These are phyloP conservation scores for Drosophila rellima DNA, from an alignment of 2,888 invertebrate genomes.

Conservation along the genomic window DNA sequence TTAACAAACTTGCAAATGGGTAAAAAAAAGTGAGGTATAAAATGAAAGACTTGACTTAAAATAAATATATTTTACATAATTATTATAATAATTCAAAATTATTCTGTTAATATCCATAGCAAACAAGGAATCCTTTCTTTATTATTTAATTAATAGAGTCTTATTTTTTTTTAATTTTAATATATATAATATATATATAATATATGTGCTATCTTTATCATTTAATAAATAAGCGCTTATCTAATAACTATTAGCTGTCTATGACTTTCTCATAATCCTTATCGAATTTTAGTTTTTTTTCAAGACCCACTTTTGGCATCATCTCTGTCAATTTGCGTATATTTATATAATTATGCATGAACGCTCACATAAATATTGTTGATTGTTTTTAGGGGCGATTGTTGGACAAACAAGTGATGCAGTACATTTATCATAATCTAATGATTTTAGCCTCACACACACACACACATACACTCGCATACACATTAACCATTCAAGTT, in stretches of 20 bases:
- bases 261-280: constrained; percentile 25
- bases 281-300: background rate
- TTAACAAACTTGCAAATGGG: background rate
- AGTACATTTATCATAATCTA: constrained; percentile 72
- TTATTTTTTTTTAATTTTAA: too few species aligned
- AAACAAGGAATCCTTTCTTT: too few species aligned
- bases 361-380: constrained; percentile 42
- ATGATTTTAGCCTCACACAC: constrained; percentile 51
- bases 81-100: too few species aligned
- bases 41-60: background rate
- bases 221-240: constrained; percentile 3
- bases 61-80: too few species aligned
- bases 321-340: constrained; percentile 42
- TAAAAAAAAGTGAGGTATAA: background rate
- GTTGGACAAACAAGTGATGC: constrained; percentile 60
- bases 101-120: too few species aligned
- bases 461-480: background rate
- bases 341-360: constrained; percentile 50
- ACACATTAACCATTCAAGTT: constrained; percentile 26
- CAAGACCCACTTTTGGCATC: constrained; percentile 16
- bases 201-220: constrained; percentile 4
- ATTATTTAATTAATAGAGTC: too few species aligned
- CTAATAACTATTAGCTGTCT: background rate
- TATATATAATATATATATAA: too few species aligned
- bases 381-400: constrained; percentile 45